phyloP scores from a whole-genome alignment of 2,888 invertebrate species.

The Hypomecis atomaria region DNA sequence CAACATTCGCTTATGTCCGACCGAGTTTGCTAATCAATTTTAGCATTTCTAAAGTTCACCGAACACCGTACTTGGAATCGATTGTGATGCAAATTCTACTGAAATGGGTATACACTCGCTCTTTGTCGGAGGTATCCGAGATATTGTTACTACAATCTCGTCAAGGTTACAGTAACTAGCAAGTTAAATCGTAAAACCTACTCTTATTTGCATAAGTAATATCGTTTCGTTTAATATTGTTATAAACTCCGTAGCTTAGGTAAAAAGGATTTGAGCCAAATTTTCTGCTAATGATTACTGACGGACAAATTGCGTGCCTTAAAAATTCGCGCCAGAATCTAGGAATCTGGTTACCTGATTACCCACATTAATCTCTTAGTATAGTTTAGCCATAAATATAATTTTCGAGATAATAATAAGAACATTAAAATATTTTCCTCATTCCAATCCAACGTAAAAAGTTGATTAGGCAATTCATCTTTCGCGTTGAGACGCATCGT shows the following conservation, averaged over 20 bases:
- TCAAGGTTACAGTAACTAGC: slow-evolving; percentile 37
- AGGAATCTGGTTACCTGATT: not conserved
- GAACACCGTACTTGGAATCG: slow-evolving; percentile 41
- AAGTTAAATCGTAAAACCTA: slow-evolving; percentile 23
- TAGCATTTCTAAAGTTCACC: slow-evolving; percentile 47
- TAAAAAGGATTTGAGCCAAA: slow-evolving; percentile 8
- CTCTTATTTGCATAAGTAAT: slow-evolving; percentile 28
- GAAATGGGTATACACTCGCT: slow-evolving; percentile 23
- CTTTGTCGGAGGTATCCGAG: slow-evolving; percentile 25
- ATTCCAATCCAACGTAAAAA: slow-evolving; percentile 18
- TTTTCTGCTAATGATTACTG: slow-evolving; percentile 12
- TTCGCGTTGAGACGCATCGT: slow-evolving; percentile 38
- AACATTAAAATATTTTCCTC: slow-evolving; percentile 23
- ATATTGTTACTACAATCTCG: slow-evolving; percentile 25
- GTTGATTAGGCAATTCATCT: slow-evolving; percentile 35
- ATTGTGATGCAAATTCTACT: slow-evolving; percentile 41
- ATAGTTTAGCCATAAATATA: not conserved
- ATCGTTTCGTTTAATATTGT: slow-evolving; percentile 26
- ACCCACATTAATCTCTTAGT: not conserved
- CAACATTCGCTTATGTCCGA: slow-evolving; percentile 48
- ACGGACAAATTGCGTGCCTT: slow-evolving; percentile 24
- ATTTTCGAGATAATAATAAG: not conserved
- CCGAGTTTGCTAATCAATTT: slow-evolving; percentile 53
- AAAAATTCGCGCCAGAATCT: slow-evolving; percentile 22
- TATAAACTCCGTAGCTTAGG: not conserved